Base-by-base conservation (phyloP, 2,113 vertebrate genomes). In the Sclerurus mexicanus region DNA sequence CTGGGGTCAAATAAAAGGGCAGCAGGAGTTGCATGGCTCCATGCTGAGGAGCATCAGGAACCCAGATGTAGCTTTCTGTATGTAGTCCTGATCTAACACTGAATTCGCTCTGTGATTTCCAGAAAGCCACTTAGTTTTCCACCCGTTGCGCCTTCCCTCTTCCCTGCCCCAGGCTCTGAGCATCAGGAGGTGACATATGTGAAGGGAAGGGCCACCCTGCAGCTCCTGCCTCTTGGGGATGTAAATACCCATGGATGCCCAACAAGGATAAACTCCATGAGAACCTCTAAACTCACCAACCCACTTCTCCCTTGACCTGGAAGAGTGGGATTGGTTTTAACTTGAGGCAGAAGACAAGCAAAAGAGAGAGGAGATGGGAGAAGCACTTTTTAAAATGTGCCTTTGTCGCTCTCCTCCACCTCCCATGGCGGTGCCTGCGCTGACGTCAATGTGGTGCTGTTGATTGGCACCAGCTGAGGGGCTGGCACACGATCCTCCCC, bases 401-500 rank as follows among this genome's bases (percentile, higher is more conserved):
- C 55, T 84, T 39, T 77, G 72, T 76, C 2, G 0, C 59, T 88
- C 0, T 12, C 23, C 79, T 81, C 60, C 77, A 4, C 1, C 1
- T 55, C 47, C 66, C 52, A 9, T 14, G 55, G 91, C 0, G 1
- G 55, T 13, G 69, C 28, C 71, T 66, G 78, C 1, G 3, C 75
- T 93, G 90, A 83, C n/a, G 33, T 85, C 79, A 73, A 49, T n/a
- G 66, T 0, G 2, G 71, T 35, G 64, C 71, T 4, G 76, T 7
- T 81, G 78, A 80, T 87, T 67, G 3, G 85, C 91, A 89, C 33
- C 81, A 93, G 91, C 92, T 93, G 93, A 89, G 69, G 85, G 84
- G 67, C 62, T 94, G 88, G 77, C 49, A 78, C 64, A 52, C 4
- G 2, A 71, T 42, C 35, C 46, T 88, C 37, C 78, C 77, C 62